These are phyloP conservation scores for Alitta virens DNA, from an alignment of 2,888 invertebrate species.

Conservation along the genomic window DNA sequence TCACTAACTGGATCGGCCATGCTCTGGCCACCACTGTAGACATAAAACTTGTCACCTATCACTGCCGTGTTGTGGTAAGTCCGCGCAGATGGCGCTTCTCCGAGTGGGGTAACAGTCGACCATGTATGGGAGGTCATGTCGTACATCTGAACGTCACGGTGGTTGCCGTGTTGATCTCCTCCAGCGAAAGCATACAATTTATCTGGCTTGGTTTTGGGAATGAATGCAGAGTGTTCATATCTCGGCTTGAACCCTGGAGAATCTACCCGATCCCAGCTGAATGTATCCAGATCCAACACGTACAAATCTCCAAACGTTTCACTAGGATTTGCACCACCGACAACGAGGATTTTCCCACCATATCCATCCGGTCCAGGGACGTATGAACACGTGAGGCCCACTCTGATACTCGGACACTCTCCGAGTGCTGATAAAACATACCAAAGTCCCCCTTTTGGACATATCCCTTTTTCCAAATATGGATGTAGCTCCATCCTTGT, in stretches of 20 bases:
- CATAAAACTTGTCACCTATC: constrained; percentile 43
- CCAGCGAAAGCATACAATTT: constrained; percentile 54
- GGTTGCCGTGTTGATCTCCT: constrained; percentile 50
- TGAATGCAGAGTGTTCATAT: constrained; percentile 54
- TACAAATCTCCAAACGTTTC: constrained; percentile 52
- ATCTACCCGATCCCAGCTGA: constrained; percentile 50
- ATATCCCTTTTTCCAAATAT: constrained; percentile 41
- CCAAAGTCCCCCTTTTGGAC: constrained; percentile 49
- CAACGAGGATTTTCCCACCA: constrained; percentile 45
- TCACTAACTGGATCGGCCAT: constrained; percentile 52
- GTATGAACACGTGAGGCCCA: constrained; percentile 51
- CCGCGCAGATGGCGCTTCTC: constrained; percentile 42
- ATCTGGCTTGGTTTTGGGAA: constrained; percentile 34
- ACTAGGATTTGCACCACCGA: constrained; percentile 56
- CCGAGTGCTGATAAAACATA: constrained; percentile 52
- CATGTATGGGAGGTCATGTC: constrained; percentile 41
- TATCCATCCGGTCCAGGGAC: constrained; percentile 33
- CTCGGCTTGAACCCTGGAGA: constrained; percentile 39
- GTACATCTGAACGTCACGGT: constrained; percentile 50
- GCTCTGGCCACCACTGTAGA: constrained; percentile 53
- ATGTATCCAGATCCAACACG: constrained; percentile 47
- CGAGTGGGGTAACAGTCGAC: constrained; percentile 33
- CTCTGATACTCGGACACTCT: constrained; percentile 50
- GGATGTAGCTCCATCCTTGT: constrained; percentile 52
- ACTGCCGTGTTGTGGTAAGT: constrained; percentile 47